Conservation (phyloP, 2,888 invertebrate species). For the Cancer borealis region DNA sequence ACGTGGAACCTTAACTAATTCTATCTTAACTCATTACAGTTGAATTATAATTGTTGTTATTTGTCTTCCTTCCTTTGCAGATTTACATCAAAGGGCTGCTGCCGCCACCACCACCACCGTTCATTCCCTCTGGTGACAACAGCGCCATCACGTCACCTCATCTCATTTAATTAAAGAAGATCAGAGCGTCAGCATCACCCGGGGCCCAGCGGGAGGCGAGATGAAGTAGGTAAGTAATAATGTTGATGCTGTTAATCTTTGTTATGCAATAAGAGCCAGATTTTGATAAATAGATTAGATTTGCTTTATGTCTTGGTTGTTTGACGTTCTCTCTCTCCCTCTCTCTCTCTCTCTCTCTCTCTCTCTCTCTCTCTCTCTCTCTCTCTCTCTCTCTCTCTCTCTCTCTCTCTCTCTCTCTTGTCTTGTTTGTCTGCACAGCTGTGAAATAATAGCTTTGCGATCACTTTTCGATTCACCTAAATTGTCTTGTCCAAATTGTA, state of each 20-base stretch:
- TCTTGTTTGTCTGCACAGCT: slow-evolving; percentile 35
- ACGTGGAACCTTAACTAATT: too few species aligned
- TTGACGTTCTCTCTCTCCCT: slow-evolving; percentile 15
- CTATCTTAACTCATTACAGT: too few species aligned
- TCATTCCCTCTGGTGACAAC: background rate
- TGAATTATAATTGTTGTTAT: too few species aligned
- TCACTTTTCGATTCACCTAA: slow-evolving; percentile 34
- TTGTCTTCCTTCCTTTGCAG: too few species aligned
- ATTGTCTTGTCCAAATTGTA: slow-evolving; percentile 37
- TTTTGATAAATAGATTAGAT: background rate
- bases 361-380: slow-evolving; percentile 39
- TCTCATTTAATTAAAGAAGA: slow-evolving; percentile 3
- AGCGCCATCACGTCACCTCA: slow-evolving; percentile 5
- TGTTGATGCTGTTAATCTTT: too few species aligned
- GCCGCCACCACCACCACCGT: background rate
- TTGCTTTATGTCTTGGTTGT: background rate
- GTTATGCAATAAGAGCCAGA: too few species aligned
- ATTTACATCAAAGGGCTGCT: background rate
- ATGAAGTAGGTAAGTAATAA: background rate
- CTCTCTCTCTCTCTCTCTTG: background rate
- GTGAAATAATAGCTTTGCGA: slow-evolving; percentile 22
- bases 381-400: slow-evolving; percentile 43
- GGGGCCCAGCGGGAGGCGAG: background rate
- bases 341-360: background rate
- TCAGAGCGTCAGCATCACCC: background rate